A percentile compares a stretch with the other conserved stretches of the same genome.
Evolutionary conservation across 2,113 vertebrate species (phyloP).

Genomic region (Plectropomus leopardus): DNA sequence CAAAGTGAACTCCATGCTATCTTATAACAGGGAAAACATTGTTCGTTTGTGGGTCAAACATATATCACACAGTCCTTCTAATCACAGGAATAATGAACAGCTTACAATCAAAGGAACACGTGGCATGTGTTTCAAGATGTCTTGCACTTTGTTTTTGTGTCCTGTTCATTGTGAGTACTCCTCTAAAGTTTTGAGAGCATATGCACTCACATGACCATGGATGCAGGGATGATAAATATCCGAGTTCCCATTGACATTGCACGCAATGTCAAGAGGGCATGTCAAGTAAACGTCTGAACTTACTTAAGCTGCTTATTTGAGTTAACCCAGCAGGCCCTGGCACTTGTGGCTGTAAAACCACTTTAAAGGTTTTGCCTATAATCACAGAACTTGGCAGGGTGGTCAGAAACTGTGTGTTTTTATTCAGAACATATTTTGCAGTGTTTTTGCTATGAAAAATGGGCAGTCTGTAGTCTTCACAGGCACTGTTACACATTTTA

Average conservation of each 20-base stretch:
- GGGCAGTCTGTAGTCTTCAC: too few relatives aligned
- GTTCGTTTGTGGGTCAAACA: not conserved
- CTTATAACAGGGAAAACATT: not conserved
- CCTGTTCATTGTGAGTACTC: not conserved
- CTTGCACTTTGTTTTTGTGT: not conserved
- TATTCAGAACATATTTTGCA: conserved; percentile 8
- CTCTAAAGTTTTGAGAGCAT: not conserved
- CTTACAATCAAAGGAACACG: not conserved
- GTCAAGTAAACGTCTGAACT: not conserved
- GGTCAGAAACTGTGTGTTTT: conserved; percentile 13
- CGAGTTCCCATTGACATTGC: not conserved
- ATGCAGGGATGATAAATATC: not conserved
- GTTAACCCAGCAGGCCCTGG: conserved; percentile 16
- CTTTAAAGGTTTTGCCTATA: not conserved
- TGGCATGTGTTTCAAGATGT: not conserved
- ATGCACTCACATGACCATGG: not conserved
- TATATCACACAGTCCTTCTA: not conserved
- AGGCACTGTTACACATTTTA: too few relatives aligned
- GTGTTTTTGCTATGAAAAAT: not conserved
- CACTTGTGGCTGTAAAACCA: conserved; percentile 1
- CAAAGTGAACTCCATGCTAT: not conserved
- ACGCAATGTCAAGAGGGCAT: not conserved
- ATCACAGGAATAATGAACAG: not conserved
- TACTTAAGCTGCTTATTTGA: conserved; percentile 23
- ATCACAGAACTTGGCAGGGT: not conserved